Evolutionary conservation across 30 jellyfish, hydroid and myxozoan genomes (phyloP), one percentile per base, ranked within the genome.

Genomic region (Aurelia aurita complex sp. Pacific): DNA sequence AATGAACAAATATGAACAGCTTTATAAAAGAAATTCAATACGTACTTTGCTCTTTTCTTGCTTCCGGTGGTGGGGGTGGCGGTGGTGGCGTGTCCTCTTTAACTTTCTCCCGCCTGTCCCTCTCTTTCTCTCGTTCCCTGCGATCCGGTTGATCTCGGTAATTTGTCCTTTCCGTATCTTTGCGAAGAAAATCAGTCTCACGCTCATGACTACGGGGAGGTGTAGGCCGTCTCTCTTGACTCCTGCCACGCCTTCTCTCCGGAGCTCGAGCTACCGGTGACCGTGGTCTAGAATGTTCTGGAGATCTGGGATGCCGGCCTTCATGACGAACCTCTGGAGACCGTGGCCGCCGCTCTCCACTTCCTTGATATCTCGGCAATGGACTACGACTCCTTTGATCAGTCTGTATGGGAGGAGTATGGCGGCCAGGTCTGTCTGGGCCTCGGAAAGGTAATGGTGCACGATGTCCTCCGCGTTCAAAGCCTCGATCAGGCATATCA

Each of bases 11-110:
- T 46, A 14, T 46, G 57, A 9, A 46, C 6, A 14, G 57, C 14
- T 9, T 38, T 46, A 6, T 14, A 9, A 46, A 9, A 46, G 57
- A 46, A 46, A 9, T 46, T 46, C 57, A 46, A 46, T 16, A 73
- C 93, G 66, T 65, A 84, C 93, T 67, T 42, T 77, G 77, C 15
- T 84, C 93, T 33, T 84, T 84, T 73, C 91, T 89, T 75, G 94
- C 89, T 60, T 81, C 92, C 8, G 97, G 97, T 2, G 97, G 97
- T 34, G 97, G 97, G 5, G 97, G 97, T n/a, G 97, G 97, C 1
- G 97, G 97, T 12, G 97, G 97, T 17, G 97, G 97, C 17, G 92
- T 89, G 32, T 89, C 97, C n/a, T 89, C 97, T 62, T 88, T 81
- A 16, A 75, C 73, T 57, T 83, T 82, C 50, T 81, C 94, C 76